Percentiles rank a stretch among this genome's conserved stretches.
Evolutionary conservation across 2,888 invertebrate species (phyloP).

Genomic region (Chrysodeixis includens): DNA sequence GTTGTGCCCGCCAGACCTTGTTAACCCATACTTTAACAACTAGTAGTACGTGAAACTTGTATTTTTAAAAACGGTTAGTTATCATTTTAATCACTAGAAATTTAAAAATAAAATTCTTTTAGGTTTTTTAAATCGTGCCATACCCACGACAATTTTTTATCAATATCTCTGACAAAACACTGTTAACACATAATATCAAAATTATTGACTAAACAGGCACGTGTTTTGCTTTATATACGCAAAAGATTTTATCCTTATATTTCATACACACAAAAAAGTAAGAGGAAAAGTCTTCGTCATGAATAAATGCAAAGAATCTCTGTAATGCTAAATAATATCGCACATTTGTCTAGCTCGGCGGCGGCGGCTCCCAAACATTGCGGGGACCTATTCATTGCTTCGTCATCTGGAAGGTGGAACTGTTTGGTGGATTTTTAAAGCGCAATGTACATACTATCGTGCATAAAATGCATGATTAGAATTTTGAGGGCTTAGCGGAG

Average conservation of each 20-base stretch:
- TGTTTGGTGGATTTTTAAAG: neutral
- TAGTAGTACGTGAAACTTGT: no score
- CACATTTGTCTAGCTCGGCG: conserved; percentile 38
- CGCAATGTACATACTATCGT: neutral
- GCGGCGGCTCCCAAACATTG: neutral
- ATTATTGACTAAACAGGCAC: neutral
- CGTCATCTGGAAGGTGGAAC: neutral
- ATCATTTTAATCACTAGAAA: no score
- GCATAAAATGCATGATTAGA: neutral
- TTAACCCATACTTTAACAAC: neutral
- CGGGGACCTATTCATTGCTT: neutral
- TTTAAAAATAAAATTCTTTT: no score
- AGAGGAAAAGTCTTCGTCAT: conserved; percentile 3
- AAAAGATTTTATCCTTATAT: neutral
- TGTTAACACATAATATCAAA: no score
- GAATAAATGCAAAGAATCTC: conserved; percentile 24
- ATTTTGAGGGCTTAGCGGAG: neutral
- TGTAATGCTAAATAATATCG: conserved; percentile 42
- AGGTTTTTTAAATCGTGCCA: no score
- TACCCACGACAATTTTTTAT: no score
- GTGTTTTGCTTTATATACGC: neutral
- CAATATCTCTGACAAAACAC: no score
- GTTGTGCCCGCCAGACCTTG: neutral
- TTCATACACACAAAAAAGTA: neutral
- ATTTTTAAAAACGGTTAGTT: no score